Evolutionary conservation across 37 sponge, comb jelly and placozoan genomes (phyloP).

Genomic region (Sycon ciliatum): DNA sequence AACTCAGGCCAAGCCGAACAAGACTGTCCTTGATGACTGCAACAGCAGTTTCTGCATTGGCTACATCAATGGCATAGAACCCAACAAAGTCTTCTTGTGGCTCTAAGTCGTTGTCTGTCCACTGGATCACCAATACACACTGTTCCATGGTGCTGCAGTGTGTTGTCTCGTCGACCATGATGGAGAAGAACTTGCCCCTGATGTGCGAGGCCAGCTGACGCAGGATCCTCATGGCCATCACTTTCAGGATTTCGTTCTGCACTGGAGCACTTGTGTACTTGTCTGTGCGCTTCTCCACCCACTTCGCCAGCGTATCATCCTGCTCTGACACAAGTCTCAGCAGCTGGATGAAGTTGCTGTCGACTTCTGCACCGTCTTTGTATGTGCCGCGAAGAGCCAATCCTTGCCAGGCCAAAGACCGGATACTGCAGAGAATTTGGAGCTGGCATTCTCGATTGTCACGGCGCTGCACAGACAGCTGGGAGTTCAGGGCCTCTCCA

Average conservation of each 20-base stretch:
- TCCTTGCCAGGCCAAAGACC: conserved; percentile 30
- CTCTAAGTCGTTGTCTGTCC: conserved; percentile 32
- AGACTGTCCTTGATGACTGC: conserved; percentile 33
- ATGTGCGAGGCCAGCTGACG: background rate
- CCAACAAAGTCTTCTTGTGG: conserved; percentile 41
- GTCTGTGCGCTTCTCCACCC: conserved; percentile 26
- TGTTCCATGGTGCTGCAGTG: conserved; percentile 37
- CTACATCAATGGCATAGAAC: conserved; percentile 18
- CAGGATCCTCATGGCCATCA: conserved; percentile 17
- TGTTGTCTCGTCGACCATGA: conserved; percentile 48
- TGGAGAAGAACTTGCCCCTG: background rate
- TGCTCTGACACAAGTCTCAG: conserved; percentile 22
- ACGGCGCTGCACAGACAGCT: no score
- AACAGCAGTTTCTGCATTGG: conserved; percentile 17
- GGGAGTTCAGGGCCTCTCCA: no score
- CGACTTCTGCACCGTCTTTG: conserved; percentile 29
- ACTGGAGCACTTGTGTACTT: conserved; percentile 25
- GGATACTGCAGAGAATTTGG: conserved; percentile 11
- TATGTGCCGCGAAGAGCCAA: conserved; percentile 23
- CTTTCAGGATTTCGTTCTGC: conserved; percentile 24
- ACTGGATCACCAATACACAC: conserved; percentile 33
- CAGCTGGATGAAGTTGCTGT: conserved; percentile 15
- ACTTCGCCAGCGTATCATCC: conserved; percentile 16
- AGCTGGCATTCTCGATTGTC: background rate
- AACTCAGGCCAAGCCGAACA: conserved; percentile 27